These are phyloP conservation scores for Serrognathus titanus DNA, from an alignment of 2,888 invertebrate genomes.

Conservation along the genomic window DNA sequence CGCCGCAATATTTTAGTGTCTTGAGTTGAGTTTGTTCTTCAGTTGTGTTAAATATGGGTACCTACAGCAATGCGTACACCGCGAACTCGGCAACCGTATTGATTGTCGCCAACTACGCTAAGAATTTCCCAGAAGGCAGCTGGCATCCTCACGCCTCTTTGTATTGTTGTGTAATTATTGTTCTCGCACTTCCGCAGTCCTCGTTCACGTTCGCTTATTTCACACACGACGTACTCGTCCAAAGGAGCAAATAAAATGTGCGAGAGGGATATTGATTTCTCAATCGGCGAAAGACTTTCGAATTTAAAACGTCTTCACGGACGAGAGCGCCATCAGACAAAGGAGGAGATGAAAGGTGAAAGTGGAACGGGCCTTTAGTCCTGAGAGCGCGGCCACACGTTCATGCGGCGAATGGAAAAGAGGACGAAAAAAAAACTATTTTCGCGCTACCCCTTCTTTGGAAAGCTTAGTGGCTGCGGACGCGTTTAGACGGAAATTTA, in stretches of 20 bases:
- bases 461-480: not conserved
- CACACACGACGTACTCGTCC: not conserved
- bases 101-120: conserved; percentile 2
- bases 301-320: not conserved
- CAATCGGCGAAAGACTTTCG: not conserved
- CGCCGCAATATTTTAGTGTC: too few species aligned
- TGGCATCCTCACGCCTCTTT: conserved; percentile 1
- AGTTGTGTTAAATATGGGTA: not conserved
- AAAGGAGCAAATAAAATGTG: not conserved
- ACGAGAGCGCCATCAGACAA: not conserved
- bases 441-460: not conserved
- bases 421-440: conserved; percentile 8
- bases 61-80: not conserved
- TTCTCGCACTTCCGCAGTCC: not conserved
- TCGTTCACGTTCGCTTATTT: not conserved
- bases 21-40: too few species aligned
- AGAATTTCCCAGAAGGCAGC: conserved; percentile 1
- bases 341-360: too few species aligned
- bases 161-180: not conserved
- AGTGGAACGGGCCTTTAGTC: not conserved
- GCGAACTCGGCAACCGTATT: not conserved
- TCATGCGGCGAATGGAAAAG: not conserved
- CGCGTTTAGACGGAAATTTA: conserved; percentile 17
- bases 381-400: too few species aligned
- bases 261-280: not conserved